Evolutionary conservation across 92 coral and sea anemone species (phyloP).

Genomic region (Zoanthus sociatus): DNA sequence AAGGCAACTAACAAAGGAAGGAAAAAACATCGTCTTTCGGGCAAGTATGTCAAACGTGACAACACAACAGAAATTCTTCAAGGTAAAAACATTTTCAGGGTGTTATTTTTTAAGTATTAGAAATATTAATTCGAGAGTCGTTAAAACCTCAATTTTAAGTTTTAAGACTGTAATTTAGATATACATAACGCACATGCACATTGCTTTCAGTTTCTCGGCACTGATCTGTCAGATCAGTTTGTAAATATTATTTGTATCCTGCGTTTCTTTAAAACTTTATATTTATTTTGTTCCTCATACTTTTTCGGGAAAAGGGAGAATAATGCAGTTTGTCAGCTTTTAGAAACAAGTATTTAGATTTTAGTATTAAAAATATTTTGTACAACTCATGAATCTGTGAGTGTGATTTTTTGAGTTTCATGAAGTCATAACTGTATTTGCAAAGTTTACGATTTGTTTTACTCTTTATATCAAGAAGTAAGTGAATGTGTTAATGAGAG

Average conservation of each 20-base stretch:
- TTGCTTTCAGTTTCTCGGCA: too few relatives aligned
- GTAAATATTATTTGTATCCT: too few relatives aligned
- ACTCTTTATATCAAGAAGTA: background rate
- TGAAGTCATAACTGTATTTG: background rate
- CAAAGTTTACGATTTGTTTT: background rate
- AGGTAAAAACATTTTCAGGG: slow-evolving; percentile 55
- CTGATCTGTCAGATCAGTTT: too few relatives aligned
- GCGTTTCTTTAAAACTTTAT: too few relatives aligned
- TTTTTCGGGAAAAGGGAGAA: too few relatives aligned
- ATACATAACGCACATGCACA: background rate
- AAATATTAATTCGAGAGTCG: background rate
- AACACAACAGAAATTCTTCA: slow-evolving; percentile 86
- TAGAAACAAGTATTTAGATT: too few relatives aligned
- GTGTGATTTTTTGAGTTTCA: background rate
- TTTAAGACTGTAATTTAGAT: background rate
- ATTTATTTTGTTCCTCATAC: too few relatives aligned
- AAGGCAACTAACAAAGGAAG: slow-evolving; percentile 64
- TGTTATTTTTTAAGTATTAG: background rate
- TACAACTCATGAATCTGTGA: background rate
- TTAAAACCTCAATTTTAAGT: background rate
- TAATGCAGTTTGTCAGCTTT: too few relatives aligned
- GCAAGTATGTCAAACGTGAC: slow-evolving; percentile 90
- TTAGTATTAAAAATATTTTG: background rate
- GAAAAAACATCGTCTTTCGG: slow-evolving; percentile 77
- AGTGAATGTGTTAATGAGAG: background rate